Evolutionary conservation across 2,113 vertebrate species (phyloP).

Genomic region (Nothocercus nigrocapillus): DNA sequence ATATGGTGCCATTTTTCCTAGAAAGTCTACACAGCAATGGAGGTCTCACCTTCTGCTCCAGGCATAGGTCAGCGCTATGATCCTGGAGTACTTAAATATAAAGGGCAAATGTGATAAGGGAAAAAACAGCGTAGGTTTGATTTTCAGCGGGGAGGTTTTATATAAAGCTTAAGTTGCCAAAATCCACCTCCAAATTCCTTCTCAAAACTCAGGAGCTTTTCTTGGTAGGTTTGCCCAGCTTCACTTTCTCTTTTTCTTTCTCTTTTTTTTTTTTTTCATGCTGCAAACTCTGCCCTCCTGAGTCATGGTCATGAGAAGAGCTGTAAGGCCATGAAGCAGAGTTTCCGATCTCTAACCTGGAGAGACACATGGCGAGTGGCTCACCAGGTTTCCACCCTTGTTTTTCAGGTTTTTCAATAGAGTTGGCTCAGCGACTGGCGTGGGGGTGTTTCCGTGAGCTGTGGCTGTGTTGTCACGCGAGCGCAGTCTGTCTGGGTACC

Average conservation of each 20-base stretch:
- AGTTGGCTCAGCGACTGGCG: slow-evolving; percentile 61
- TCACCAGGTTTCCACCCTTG: slow-evolving; percentile 64
- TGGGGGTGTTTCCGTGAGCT: slow-evolving; percentile 39
- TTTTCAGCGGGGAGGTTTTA: background rate
- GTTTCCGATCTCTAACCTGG: slow-evolving; percentile 58
- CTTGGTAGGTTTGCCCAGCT: background rate
- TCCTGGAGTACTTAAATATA: background rate
- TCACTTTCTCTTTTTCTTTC: background rate
- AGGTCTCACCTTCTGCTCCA: slow-evolving; percentile 21
- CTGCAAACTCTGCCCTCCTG: background rate
- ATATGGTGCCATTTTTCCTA: slow-evolving; percentile 41
- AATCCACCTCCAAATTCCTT: background rate
- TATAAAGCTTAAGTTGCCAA: background rate
- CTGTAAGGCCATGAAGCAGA: slow-evolving; percentile 23
- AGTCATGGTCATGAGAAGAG: slow-evolving; percentile 58
- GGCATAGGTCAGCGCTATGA: background rate
- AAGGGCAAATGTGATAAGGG: background rate
- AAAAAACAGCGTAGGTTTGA: accelerated
- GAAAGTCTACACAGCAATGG: slow-evolving; percentile 19
- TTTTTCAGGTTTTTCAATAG: slow-evolving; percentile 64
- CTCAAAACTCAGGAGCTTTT: background rate
- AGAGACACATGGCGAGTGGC: slow-evolving; percentile 11
- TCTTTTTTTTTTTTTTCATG: background rate
- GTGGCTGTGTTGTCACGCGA: background rate
- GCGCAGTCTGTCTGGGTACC: background rate